These are phyloP conservation scores for Gnatocerus cornutus DNA, from an alignment of 2,888 invertebrate species.

Conservation along the genomic window DNA sequence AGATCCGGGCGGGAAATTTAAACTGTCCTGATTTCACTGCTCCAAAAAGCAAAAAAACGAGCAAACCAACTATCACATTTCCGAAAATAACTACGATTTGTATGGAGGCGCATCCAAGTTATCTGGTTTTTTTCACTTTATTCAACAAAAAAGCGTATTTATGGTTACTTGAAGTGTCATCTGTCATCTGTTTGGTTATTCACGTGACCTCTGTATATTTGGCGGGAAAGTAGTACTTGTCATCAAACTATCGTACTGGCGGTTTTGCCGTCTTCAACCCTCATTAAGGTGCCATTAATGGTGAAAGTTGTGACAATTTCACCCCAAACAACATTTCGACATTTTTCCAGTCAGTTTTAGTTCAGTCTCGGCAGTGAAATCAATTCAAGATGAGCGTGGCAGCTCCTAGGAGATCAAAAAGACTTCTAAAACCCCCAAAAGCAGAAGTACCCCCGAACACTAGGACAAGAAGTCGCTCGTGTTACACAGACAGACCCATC, in stretches of 20 bases:
- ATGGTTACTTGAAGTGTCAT: slow-evolving; percentile 1
- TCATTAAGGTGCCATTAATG: slow-evolving; percentile 22
- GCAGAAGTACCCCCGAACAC: not conserved
- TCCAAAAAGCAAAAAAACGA: no score
- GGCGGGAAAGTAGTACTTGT: not conserved
- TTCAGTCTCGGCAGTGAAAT: no score
- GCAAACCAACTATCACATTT: no score
- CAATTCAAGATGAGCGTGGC: slow-evolving; percentile 7
- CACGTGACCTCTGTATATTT: slow-evolving; percentile 3
- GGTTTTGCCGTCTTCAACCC: slow-evolving; percentile 6
- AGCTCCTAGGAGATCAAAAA: slow-evolving; percentile 17
- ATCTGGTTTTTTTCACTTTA: no score
- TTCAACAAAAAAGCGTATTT: no score
- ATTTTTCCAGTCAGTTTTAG: no score
- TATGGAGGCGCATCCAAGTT: no score
- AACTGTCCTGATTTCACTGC: no score
- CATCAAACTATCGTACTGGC: not conserved
- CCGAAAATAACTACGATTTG: no score
- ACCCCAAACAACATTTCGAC: no score
- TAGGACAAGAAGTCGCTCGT: no score
- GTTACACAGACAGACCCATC: not conserved
- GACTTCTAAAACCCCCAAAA: not conserved
- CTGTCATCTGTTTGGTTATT: not conserved
- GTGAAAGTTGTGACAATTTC: slow-evolving; percentile 10
- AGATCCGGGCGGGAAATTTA: slow-evolving; percentile 36